These are phyloP conservation scores for Brachyrhaphis roseni DNA, from an alignment of 2,797 vertebrate genomes.

Conservation along the genomic window DNA sequence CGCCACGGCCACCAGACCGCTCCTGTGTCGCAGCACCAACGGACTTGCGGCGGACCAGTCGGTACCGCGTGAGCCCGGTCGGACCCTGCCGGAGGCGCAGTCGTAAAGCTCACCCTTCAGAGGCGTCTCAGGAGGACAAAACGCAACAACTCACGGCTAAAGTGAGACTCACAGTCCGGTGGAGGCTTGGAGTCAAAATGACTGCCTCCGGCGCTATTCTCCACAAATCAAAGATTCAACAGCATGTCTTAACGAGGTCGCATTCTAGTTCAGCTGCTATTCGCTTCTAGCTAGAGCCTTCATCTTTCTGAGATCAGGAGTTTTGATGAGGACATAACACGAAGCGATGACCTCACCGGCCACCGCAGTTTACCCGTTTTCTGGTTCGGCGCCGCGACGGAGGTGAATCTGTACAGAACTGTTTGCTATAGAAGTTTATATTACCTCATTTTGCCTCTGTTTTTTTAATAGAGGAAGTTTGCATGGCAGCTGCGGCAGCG, in stretches of 20 bases:
- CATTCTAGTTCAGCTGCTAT: background rate
- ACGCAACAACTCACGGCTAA: background rate
- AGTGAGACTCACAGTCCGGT: background rate
- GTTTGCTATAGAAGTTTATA: background rate
- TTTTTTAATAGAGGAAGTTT: background rate
- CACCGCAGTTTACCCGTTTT: background rate
- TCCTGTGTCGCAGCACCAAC: slow-evolving; percentile 79
- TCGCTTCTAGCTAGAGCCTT: background rate
- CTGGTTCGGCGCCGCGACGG: background rate
- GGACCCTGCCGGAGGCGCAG: slow-evolving; percentile 88
- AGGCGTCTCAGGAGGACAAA: background rate
- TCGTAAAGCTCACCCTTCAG: slow-evolving; percentile 65
- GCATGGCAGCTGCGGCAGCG: background rate
- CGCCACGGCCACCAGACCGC: slow-evolving; percentile 67
- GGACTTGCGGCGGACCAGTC: slow-evolving; percentile 53
- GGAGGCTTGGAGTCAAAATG: background rate
- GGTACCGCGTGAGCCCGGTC: slow-evolving; percentile 77
- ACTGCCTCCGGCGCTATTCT: background rate
- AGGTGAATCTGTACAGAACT: background rate
- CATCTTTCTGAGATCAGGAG: background rate
- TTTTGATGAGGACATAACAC: background rate
- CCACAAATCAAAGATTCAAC: background rate
- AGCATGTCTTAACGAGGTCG: background rate
- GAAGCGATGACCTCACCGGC: background rate
- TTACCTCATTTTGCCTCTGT: background rate